These are phyloP conservation scores for Caenorhabditis briggsae DNA, from an alignment of 1,140 invertebrate genomes.

Conservation along the genomic window DNA sequence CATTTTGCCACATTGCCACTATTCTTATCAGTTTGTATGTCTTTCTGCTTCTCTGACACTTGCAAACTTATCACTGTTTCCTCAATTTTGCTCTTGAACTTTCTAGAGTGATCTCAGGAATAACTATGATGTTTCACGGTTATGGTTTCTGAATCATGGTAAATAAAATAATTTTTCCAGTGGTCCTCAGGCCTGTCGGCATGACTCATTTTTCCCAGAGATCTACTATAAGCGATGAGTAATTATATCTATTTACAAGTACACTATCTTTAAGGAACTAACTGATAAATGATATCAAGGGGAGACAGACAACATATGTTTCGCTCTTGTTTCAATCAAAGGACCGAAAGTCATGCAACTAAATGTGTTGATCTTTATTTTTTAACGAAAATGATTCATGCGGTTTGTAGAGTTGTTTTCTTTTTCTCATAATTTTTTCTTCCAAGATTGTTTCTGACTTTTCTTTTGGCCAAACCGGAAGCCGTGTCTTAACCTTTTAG, in stretches of 20 bases:
- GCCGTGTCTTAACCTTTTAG: slow-evolving; percentile 35
- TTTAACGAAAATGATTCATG: neutral
- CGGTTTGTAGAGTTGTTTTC: slow-evolving; percentile 1
- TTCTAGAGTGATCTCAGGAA: neutral
- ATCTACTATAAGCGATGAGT: neutral
- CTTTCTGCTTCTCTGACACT: neutral
- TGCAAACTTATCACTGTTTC: neutral
- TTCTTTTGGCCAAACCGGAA: neutral
- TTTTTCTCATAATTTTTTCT: neutral
- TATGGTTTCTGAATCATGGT: no score
- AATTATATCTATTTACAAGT: slow-evolving; percentile 4
- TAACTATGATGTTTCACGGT: no score
- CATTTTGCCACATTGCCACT: neutral
- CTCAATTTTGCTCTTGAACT: neutral
- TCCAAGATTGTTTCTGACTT: slow-evolving; percentile 12
- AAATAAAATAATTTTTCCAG: neutral
- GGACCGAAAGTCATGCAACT: slow-evolving; percentile 37
- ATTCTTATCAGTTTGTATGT: neutral
- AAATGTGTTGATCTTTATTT: neutral
- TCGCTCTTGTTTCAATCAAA: neutral
- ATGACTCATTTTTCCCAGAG: slow-evolving; percentile 38
- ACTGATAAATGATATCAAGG: slow-evolving; percentile 16
- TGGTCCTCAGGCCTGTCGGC: neutral
- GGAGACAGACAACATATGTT: neutral
- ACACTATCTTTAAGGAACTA: slow-evolving; percentile 15